These are phyloP conservation scores for Parascotia fuliginaria DNA, from an alignment of 2,888 invertebrate genomes.

Conservation along the genomic window DNA sequence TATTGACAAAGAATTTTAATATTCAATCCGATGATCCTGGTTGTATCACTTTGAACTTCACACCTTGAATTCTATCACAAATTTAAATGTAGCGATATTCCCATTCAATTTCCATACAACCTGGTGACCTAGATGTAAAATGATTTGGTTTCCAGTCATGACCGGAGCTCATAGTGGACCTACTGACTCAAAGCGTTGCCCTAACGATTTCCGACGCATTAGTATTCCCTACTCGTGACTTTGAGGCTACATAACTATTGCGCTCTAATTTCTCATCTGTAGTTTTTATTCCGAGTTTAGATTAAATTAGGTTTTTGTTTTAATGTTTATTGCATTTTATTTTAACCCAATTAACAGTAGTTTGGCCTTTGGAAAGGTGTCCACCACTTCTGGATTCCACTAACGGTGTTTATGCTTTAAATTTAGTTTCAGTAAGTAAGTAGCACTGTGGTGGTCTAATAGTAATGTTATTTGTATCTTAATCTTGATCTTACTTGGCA, in stretches of 20 bases:
- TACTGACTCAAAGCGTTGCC: constrained; percentile 39
- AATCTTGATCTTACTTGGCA: too few species aligned
- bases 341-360: too few species aligned
- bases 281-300: constrained; percentile 4
- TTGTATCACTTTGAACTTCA: constrained; percentile 4
- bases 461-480: too few species aligned
- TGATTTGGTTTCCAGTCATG: constrained; percentile 43
- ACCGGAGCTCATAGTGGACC: constrained; percentile 25
- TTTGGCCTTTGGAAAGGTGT: too few species aligned
- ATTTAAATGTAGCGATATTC: constrained; percentile 29
- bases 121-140: constrained; percentile 38
- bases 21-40: neutral
- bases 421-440: too few species aligned
- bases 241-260: constrained; percentile 27
- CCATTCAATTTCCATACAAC: constrained; percentile 12
- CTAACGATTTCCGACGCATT: constrained; percentile 41
- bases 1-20: neutral
- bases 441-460: too few species aligned
- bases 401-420: too few species aligned
- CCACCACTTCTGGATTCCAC: too few species aligned
- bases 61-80: constrained; percentile 21
- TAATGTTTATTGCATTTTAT: neutral
- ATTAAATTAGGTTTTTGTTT: neutral
- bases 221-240: constrained; percentile 29
- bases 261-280: constrained; percentile 20